Conservation (phyloP, 2,113 vertebrate species). For the Tachysurus vachellii region DNA sequence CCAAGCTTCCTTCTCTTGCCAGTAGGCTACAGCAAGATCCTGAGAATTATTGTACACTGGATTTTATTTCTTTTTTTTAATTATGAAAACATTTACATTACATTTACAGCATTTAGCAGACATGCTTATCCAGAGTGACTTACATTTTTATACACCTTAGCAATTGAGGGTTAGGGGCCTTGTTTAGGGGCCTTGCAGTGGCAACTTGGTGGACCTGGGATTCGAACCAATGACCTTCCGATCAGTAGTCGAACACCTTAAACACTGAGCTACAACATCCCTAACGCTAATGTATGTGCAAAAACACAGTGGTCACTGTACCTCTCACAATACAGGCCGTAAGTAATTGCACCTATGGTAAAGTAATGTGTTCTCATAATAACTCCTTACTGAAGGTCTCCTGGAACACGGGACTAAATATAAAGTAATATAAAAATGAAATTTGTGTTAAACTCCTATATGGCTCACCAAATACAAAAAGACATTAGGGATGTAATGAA, state of each 20-base stretch:
- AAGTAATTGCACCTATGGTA: not conserved
- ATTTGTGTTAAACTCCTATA: not conserved
- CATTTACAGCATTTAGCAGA: no score
- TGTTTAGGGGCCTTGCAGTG: no score
- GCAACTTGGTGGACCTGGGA: no score
- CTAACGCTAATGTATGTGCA: not conserved
- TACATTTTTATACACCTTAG: no score
- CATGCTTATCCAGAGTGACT: no score
- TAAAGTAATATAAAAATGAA: not conserved
- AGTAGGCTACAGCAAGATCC: not conserved
- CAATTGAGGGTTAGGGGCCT: no score
- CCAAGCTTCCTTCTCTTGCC: not conserved
- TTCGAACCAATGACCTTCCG: no score
- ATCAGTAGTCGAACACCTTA: no score
- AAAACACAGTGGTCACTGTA: not conserved
- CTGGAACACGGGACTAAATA: not conserved
- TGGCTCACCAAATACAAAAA: not conserved
- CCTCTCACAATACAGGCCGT: not conserved
- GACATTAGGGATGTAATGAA: not conserved
- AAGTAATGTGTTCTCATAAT: no score
- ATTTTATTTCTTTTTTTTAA: not conserved
- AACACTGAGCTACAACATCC: no score
- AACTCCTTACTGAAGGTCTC: not conserved
- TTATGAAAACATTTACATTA: not conserved
- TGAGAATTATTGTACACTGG: not conserved